phyloP scores from a whole-genome alignment of 2,797 vertebrate species.

The Telmatherina bonti region DNA sequence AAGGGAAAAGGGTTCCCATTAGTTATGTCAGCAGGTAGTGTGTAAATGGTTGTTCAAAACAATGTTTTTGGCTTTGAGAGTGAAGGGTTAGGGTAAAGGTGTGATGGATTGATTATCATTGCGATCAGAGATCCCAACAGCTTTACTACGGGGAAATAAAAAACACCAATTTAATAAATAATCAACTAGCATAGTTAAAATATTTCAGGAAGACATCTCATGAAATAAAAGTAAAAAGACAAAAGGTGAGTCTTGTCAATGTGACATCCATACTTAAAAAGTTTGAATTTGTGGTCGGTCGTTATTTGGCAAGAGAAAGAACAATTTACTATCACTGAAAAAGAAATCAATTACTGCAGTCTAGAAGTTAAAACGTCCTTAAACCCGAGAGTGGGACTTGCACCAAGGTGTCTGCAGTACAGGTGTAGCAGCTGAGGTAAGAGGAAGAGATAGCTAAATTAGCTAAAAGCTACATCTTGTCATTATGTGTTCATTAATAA shows the following conservation, averaged over 20 bases:
- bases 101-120: constrained; percentile 50
- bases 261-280: constrained; percentile 40
- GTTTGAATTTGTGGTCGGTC: constrained; percentile 53
- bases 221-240: not conserved
- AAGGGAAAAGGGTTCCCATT: constrained; percentile 15
- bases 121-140: constrained; percentile 46
- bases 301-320: constrained; percentile 66
- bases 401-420: constrained; percentile 58
- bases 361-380: constrained; percentile 53
- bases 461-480: constrained; percentile 59
- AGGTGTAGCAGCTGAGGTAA: constrained; percentile 69
- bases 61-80: constrained; percentile 12
- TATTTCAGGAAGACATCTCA: constrained; percentile 55
- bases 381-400: constrained; percentile 52
- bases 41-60: constrained; percentile 43
- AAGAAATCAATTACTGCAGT: constrained; percentile 34
- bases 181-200: constrained; percentile 59
- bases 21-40: constrained; percentile 18
- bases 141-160: constrained; percentile 52
- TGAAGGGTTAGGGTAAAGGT: constrained; percentile 29
- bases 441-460: constrained; percentile 49
- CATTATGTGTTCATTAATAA: constrained; percentile 37
- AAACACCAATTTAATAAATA: constrained; percentile 74
- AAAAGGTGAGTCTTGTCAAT: constrained; percentile 37
- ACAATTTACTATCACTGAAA: constrained; percentile 26